Evolutionary conservation across 2,797 vertebrate species (phyloP).

Genomic region (Falco rusticolus): DNA sequence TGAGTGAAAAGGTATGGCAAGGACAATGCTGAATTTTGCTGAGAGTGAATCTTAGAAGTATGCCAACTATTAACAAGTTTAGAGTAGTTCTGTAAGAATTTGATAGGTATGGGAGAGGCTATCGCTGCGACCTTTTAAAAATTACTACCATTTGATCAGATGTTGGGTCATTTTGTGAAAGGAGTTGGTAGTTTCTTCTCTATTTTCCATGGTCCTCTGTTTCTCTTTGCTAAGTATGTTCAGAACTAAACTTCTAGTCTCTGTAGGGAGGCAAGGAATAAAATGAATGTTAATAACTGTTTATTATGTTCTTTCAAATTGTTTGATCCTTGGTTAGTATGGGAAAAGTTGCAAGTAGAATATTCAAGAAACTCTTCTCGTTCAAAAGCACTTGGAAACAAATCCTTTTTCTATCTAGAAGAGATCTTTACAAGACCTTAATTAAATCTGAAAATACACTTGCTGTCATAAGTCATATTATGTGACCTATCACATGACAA

Average conservation of each 20-base stretch:
- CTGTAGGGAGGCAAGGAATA: not conserved
- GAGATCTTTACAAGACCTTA: not conserved
- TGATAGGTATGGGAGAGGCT: not conserved
- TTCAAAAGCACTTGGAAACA: not conserved
- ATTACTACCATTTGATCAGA: not conserved
- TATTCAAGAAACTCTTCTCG: not conserved
- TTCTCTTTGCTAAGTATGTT: not conserved
- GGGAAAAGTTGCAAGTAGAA: not conserved
- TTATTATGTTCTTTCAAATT: not conserved
- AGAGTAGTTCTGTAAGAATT: not conserved
- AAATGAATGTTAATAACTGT: not conserved
- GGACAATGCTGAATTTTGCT: not conserved
- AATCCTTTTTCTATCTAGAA: not conserved
- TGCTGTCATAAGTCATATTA: not conserved
- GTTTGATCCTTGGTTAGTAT: not conserved
- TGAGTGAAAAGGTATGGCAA: constrained; percentile 81
- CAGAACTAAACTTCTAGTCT: not conserved
- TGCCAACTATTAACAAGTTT: not conserved
- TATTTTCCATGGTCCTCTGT: not conserved
- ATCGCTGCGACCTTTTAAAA: not conserved
- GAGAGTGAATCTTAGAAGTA: not conserved
- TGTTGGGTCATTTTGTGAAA: not conserved
- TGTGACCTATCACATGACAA: not conserved
- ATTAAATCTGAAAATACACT: not conserved
- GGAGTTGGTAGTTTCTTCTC: not conserved